phyloP scores from a whole-genome alignment of 2,888 invertebrate species.

The Leptinotarsa juncta region DNA sequence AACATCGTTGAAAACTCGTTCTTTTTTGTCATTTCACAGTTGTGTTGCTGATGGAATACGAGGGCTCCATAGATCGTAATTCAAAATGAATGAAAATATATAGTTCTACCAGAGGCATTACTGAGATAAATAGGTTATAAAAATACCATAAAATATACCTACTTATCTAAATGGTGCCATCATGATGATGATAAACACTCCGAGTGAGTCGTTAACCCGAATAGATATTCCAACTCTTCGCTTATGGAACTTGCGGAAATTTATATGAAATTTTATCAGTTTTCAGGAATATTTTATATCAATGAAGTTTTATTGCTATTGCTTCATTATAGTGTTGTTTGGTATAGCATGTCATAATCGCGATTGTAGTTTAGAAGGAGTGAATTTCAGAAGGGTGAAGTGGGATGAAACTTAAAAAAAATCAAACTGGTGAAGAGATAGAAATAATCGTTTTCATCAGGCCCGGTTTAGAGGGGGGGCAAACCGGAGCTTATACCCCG shows the following conservation, averaged over 20 bases:
- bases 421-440: too few relatives aligned
- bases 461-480: too few relatives aligned
- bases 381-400: too few relatives aligned
- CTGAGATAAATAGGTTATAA: slow-evolving; percentile 30
- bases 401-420: too few relatives aligned
- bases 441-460: too few relatives aligned
- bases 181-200: slow-evolving; percentile 28
- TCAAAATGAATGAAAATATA: slow-evolving; percentile 12
- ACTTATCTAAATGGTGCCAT: slow-evolving; percentile 27
- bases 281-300: background rate
- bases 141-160: slow-evolving; percentile 32
- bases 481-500: too few relatives aligned
- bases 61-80: background rate
- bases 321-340: background rate
- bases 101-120: slow-evolving; percentile 12
- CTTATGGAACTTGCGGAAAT: slow-evolving; percentile 13
- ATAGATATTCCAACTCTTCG: slow-evolving; percentile 28
- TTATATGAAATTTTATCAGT: slow-evolving; percentile 8
- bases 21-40: slow-evolving; percentile 1
- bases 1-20: background rate
- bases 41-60: slow-evolving; percentile 5
- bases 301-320: background rate
- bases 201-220: slow-evolving; percentile 26
- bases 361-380: too few relatives aligned
- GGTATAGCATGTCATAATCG: background rate